A percentile compares a stretch with the other conserved stretches of the same genome.
These are phyloP conservation scores for Poeciliopsis turneri DNA, from an alignment of 2,797 vertebrate species.

Conservation along the genomic window DNA sequence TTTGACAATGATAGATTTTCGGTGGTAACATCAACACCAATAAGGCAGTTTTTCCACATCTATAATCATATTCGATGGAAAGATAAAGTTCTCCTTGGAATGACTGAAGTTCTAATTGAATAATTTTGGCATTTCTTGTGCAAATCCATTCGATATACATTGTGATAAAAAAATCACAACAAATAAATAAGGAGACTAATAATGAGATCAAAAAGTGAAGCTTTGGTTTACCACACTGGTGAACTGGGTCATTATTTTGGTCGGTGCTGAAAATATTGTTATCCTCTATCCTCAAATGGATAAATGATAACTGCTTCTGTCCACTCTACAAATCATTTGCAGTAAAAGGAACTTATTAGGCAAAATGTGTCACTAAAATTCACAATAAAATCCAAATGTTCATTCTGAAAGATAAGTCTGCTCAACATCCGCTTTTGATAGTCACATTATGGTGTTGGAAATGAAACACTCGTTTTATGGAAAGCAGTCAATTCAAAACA, in stretches of 20 bases:
- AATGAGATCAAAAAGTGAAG: not conserved
- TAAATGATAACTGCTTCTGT: not conserved
- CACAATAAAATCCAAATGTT: not conserved
- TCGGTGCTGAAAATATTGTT: not conserved
- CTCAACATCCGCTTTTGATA: not conserved
- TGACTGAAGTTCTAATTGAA: not conserved
- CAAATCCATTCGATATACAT: not conserved
- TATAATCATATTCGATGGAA: not conserved
- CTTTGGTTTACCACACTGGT: not conserved
- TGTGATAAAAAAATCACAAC: not conserved
- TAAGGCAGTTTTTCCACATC: not conserved
- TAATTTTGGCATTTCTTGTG: not conserved
- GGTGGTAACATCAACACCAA: not conserved
- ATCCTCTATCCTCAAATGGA: not conserved
- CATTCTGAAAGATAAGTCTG: not conserved
- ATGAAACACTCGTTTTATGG: not conserved
- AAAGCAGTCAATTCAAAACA: not conserved
- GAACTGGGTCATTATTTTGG: not conserved
- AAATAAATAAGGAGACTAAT: not conserved
- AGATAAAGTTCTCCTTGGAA: not conserved
- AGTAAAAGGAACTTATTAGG: not conserved
- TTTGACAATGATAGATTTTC: not conserved
- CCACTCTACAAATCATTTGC: not conserved
- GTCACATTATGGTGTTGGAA: constrained; percentile 14
- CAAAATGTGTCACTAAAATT: not conserved